Conservation (phyloP, 2,888 invertebrate species). For the Megastigmus dorsalis region DNA sequence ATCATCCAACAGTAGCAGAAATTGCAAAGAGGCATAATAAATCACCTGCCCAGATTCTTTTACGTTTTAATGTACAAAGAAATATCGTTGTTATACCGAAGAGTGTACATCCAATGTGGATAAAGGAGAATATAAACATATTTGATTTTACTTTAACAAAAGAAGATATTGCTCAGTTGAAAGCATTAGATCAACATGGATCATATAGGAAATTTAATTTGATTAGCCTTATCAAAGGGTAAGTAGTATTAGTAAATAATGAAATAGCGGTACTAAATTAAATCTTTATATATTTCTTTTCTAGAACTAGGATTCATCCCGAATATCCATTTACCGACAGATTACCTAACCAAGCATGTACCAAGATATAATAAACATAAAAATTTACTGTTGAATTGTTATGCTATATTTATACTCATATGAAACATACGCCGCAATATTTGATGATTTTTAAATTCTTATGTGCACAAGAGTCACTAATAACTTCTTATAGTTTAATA, state of each 20-base stretch:
- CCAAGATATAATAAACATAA: neutral
- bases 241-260: neutral
- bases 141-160: conserved; percentile 10
- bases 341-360: too few species aligned
- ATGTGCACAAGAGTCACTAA: too few species aligned
- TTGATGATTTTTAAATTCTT: too few species aligned
- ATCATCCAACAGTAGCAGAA: neutral
- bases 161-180: neutral
- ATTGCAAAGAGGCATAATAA: conserved; percentile 15
- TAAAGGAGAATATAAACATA: conserved; percentile 1
- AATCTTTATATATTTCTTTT: neutral
- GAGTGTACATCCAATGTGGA: conserved; percentile 7
- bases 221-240: neutral
- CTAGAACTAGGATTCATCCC: neutral
- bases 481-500: too few species aligned
- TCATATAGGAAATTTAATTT: conserved; percentile 23
- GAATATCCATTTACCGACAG: conserved; percentile 26
- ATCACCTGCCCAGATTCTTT: conserved; percentile 14
- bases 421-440: too few species aligned
- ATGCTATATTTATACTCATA: too few species aligned
- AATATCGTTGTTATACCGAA: conserved; percentile 27
- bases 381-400: too few species aligned
- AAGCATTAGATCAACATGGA: conserved; percentile 17
- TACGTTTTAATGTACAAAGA: conserved; percentile 8
- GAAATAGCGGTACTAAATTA: neutral